Evolutionary conservation across 2,113 vertebrate genomes (phyloP), one percentile per base, ranked within the genome.

Genomic region (Recurvirostra avosetta): DNA sequence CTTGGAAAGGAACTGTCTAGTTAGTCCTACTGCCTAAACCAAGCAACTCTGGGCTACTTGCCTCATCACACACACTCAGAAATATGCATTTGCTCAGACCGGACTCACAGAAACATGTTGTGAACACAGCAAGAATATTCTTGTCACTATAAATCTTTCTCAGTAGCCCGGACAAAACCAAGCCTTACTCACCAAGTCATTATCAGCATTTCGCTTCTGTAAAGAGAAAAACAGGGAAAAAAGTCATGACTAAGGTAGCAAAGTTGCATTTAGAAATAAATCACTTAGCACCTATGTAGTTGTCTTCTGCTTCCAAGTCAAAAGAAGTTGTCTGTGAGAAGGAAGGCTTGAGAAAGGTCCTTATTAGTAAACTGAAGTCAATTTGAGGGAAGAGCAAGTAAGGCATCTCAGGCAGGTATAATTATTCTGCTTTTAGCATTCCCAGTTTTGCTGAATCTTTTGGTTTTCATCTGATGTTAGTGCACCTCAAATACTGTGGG

Each of bases 201-300:
- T 95, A 52, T 96, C 74, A 74, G 93, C 87, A 93, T 91, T 96
- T 94, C 92, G 96, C 41, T 97, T 98, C 98, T 98, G 97, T 80
- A 96, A 98, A 97, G 92, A 93, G 92, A 97, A 96, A 80, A 92
- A 87, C 5, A 22, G 10, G 6, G 32, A 4, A 15, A 38, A 85
- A 81, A 41, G 16, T 82, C 2, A 72, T 52, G 3, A 82, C 20
- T 83, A 67, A 59, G 11, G 25, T 50, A 73, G 30, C 47, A 70
- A 92, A 91, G 30, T 25, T 86, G 47, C 25, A 53, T 47, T 93
- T 75, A 78, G 41, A 91, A 94, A 61, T 12, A 87, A 78, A 63
- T 72, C 10, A 34, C 20, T 81, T 66, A 50, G 27, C 26, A 88
- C 19, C 19, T 58, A 10, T 9, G 16, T 21, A 71, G 15, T 15